Conservation (phyloP, 2,888 invertebrate genomes). For the Keiferia lycopersicella region DNA sequence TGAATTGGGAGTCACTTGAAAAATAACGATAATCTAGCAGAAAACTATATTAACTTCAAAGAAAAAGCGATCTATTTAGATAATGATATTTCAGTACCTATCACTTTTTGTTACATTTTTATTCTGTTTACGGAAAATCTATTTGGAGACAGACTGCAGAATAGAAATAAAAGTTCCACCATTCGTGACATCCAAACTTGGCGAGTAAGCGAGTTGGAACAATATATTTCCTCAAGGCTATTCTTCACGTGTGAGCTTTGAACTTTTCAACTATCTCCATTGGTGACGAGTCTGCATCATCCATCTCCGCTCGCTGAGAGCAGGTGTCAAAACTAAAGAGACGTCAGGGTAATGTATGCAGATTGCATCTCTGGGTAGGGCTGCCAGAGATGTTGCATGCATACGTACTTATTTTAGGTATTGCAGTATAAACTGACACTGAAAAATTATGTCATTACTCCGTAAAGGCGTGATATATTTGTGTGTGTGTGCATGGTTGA, state of each 20-base stretch:
- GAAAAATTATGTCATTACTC: too few species aligned
- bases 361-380: slow-evolving; percentile 64
- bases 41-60: too few species aligned
- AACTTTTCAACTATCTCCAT: slow-evolving; percentile 53
- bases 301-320: slow-evolving; percentile 64
- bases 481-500: too few species aligned
- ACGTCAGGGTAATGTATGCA: slow-evolving; percentile 79
- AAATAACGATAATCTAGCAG: too few species aligned
- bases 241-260: slow-evolving; percentile 51
- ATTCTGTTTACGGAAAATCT: slow-evolving; percentile 3
- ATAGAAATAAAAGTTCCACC: slow-evolving; percentile 4
- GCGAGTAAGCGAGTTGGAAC: slow-evolving; percentile 7
- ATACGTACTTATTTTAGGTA: too few species aligned
- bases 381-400: too few species aligned
- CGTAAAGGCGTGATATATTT: too few species aligned
- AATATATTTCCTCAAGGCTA: slow-evolving; percentile 33
- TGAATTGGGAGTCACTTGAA: too few species aligned
- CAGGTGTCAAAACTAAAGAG: slow-evolving; percentile 79
- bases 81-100: too few species aligned
- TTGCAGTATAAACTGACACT: too few species aligned
- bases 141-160: slow-evolving; percentile 1
- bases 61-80: too few species aligned
- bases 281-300: slow-evolving; percentile 73
- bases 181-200: slow-evolving; percentile 4
- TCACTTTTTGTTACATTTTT: background rate